A percentile compares a stretch with the other conserved stretches of the same genome.
Evolutionary conservation across 2,113 vertebrate genomes (phyloP).

Genomic region (Lathamus discolor): DNA sequence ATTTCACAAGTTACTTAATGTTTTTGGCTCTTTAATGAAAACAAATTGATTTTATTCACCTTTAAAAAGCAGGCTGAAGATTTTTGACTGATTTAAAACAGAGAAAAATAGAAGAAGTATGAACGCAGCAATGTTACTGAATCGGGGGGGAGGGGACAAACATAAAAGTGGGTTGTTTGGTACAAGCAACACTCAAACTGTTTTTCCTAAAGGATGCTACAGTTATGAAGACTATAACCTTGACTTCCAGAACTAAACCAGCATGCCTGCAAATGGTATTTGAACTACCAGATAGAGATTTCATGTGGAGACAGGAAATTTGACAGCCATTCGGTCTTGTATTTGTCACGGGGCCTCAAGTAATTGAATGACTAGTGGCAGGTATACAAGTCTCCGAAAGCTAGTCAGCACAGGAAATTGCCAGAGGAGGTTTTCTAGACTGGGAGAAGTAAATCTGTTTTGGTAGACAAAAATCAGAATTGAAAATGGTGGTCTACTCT

Average conservation of each 20-base stretch:
- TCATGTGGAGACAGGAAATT: conserved; percentile 60
- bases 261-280: conserved; percentile 40
- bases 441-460: not conserved
- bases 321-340: conserved; percentile 24
- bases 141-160: not conserved
- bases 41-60: not conserved
- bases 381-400: conserved; percentile 21
- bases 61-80: not conserved
- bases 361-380: not conserved
- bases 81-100: not conserved
- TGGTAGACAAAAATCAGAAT: conserved; percentile 19
- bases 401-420: conserved; percentile 55
- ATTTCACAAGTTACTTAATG: not conserved
- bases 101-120: not conserved
- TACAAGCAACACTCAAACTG: not conserved
- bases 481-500: conserved; percentile 12
- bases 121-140: not conserved
- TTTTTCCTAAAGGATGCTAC: conserved; percentile 3
- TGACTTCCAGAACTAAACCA: not conserved
- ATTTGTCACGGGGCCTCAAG: not conserved
- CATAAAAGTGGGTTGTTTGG: not conserved
- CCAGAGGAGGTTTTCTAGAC: conserved; percentile 26
- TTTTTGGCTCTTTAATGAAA: not conserved
- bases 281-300: conserved; percentile 35
- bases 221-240: not conserved